A percentile compares a stretch with the other conserved stretches of the same genome.
phyloP scores from a whole-genome alignment of 2,888 invertebrate species.

The Drosophila mercatorum region DNA sequence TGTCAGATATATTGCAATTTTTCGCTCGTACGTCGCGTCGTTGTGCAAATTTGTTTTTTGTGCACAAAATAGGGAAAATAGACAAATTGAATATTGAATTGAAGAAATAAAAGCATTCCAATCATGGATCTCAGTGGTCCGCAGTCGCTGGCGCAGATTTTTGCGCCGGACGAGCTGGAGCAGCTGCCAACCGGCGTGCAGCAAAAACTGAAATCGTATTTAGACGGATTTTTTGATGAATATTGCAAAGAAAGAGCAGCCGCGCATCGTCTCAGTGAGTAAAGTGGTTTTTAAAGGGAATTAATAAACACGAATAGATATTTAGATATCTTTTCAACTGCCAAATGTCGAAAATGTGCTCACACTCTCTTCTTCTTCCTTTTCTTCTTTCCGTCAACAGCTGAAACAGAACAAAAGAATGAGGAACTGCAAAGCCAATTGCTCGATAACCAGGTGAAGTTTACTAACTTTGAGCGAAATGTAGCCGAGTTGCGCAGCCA shows the following conservation, averaged over 20 bases:
- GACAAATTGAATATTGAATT: slow-evolving; percentile 2
- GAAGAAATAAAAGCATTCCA: slow-evolving; percentile 20
- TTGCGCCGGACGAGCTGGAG: slow-evolving; percentile 86
- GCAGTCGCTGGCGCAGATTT: slow-evolving; percentile 83
- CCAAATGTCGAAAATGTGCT: neutral
- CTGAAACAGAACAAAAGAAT: slow-evolving; percentile 73
- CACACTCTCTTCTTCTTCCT: neutral
- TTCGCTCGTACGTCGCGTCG: slow-evolving; percentile 20
- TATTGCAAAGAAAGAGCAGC: slow-evolving; percentile 90
- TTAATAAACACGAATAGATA: neutral
- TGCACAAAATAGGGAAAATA: neutral
- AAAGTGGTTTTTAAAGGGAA: slow-evolving; percentile 3
- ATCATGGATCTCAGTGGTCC: slow-evolving; percentile 83
- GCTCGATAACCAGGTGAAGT: slow-evolving; percentile 87
- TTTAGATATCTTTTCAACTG: neutral
- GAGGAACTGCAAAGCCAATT: slow-evolving; percentile 87
- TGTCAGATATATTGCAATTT: slow-evolving; percentile 38
- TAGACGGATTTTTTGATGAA: slow-evolving; percentile 88
- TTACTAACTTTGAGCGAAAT: slow-evolving; percentile 87
- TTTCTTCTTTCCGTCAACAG: slow-evolving; percentile 32
- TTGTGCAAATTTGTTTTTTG: slow-evolving; percentile 17
- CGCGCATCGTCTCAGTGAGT: slow-evolving; percentile 85
- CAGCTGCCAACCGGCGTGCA: slow-evolving; percentile 86
- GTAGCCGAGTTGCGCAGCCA: slow-evolving; percentile 88
- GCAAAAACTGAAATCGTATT: slow-evolving; percentile 87